Base-by-base conservation (phyloP, 2,113 vertebrate genomes). In the Pycnonotus jocosus region DNA sequence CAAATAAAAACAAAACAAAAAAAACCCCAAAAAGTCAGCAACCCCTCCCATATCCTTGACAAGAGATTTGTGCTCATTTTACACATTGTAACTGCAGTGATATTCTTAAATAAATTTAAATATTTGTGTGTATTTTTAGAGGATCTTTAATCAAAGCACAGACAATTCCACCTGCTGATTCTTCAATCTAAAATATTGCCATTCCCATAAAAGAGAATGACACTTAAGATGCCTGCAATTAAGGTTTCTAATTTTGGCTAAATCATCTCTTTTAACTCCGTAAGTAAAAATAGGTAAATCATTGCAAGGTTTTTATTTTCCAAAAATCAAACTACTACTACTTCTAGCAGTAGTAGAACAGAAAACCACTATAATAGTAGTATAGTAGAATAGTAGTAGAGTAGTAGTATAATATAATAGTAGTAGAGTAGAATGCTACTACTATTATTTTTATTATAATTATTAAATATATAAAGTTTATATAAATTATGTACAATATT, bases 121-220 rank as follows among this genome's bases (percentile, higher is more conserved):
- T 85, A 65, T 65, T 80, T 86, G 54, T 56, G 40, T 66, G 51
- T 91, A 69, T 92, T 71, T 95, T 89, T 91, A 81, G 91, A 91
- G 31, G 47, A 27, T 90, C 58, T 87, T 95, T 95, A 93, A 83
- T 94, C 90, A 92, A 90, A 92, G 80, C 74, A 68, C 37, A 93
- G 91, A 71, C 74, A 88, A 48, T 79, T 88, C 87, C 78, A 95
- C 93, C 85, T 95, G 78, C 60, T 79, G 86, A 69, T 95, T 81
- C 68, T 92, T 83, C 81, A 7, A 71, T 58, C 73, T 69, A 42
- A 92, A 72, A 42, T 73, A 66, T 45, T 86, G 58, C 68, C 31
- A 28, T 91, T 82, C 62, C 0, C 1, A 80, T 61, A 77, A 57
- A 92, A 93, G 31, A 69, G 78, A 89, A 58, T 82, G 62, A 66